Evolutionary conservation across 2,797 vertebrate genomes (phyloP).

Genomic region (Scyliorhinus canicula): DNA sequence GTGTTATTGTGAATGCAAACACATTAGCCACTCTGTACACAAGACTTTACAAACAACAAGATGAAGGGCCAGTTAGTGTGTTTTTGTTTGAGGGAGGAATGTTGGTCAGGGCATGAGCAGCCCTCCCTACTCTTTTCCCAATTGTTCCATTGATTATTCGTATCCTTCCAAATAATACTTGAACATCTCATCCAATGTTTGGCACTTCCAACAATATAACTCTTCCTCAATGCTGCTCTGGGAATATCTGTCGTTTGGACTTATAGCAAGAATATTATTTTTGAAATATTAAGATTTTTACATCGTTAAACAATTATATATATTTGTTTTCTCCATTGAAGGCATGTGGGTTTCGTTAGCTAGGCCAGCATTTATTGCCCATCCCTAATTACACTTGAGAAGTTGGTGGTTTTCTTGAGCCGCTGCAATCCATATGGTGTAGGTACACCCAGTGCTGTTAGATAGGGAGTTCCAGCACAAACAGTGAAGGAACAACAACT

Average conservation of each 20-base stretch:
- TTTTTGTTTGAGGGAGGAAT: neutral
- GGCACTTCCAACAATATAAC: neutral
- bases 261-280: neutral
- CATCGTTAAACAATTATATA: neutral
- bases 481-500: no score
- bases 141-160: neutral
- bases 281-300: neutral
- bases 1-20: neutral
- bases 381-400: no score
- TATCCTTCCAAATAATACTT: neutral
- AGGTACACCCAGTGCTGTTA: no score
- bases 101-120: neutral
- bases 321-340: no score
- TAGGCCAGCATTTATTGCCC: no score
- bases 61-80: neutral
- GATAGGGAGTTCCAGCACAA: no score
- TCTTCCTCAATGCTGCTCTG: neutral
- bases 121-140: neutral
- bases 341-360: no score
- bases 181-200: neutral
- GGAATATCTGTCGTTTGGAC: neutral
- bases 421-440: no score
- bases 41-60: neutral
- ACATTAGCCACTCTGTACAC: neutral
- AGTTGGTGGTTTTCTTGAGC: no score